A percentile compares a stretch with the other conserved stretches of the same genome.
phyloP scores from a whole-genome alignment of 1,140 invertebrate species.

The Holcopasites calliopsidis region DNA sequence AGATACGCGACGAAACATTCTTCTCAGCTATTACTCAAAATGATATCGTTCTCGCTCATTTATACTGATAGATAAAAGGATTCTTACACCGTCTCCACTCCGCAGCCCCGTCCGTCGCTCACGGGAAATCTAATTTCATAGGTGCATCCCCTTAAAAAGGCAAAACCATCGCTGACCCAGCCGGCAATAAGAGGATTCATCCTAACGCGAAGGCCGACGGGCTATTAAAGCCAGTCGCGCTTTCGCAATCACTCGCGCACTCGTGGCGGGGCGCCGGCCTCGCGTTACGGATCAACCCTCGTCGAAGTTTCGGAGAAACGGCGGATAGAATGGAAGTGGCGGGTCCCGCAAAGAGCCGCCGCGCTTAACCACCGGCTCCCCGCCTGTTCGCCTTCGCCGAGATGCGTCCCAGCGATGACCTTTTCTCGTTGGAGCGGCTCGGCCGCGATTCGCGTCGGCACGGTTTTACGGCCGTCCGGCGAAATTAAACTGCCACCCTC shows the following conservation, averaged over 20 bases:
- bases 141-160: too few species aligned
- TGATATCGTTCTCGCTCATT: too few species aligned
- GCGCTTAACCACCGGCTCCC: constrained; percentile 35
- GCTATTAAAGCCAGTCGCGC: constrained; percentile 45
- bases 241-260: constrained; percentile 27
- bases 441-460: neutral
- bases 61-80: too few species aligned
- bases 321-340: constrained; percentile 47
- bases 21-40: too few species aligned
- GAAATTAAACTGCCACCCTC: constrained; percentile 61
- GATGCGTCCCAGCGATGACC: constrained; percentile 11
- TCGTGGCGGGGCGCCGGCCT: constrained; percentile 10
- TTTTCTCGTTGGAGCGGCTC: neutral
- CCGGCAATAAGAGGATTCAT: neutral
- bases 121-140: too few species aligned
- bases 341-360: constrained; percentile 19
- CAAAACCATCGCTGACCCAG: neutral
- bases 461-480: constrained; percentile 42
- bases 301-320: neutral
- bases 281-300: constrained; percentile 45
- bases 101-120: too few species aligned
- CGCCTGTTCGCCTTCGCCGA: neutral
- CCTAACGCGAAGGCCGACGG: constrained; percentile 35
- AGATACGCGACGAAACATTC: too few species aligned
- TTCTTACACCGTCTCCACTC: too few species aligned